Evolutionary conservation across 2,888 invertebrate genomes (phyloP).

Genomic region (Campoletis raptor): DNA sequence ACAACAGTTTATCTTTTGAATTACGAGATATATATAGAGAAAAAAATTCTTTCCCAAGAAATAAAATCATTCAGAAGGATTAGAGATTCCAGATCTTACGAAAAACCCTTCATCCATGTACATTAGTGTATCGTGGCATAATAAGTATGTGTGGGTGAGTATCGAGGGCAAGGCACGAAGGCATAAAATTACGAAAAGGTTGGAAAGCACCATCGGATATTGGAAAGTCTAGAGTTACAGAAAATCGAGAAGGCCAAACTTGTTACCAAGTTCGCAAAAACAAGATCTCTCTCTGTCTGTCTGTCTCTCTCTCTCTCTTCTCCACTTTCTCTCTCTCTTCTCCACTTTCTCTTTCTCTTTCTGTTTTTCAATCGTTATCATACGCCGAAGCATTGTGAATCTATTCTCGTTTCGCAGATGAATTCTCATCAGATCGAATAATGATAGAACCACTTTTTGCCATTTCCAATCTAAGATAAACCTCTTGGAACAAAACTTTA

Average conservation of each 20-base stretch:
- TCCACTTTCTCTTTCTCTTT: neutral
- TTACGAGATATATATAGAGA: neutral
- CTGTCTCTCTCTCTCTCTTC: neutral
- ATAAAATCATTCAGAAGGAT: neutral
- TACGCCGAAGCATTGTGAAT: slow-evolving; percentile 78
- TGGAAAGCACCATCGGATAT: slow-evolving; percentile 76
- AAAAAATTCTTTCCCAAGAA: neutral
- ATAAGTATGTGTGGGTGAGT: neutral
- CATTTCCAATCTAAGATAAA: slow-evolving; percentile 34
- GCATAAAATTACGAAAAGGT: slow-evolving; percentile 39
- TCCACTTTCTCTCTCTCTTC: neutral
- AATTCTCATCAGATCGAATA: slow-evolving; percentile 62
- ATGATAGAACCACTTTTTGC: slow-evolving; percentile 26
- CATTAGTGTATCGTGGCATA: neutral
- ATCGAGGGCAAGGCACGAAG: slow-evolving; percentile 19
- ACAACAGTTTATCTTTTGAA: neutral
- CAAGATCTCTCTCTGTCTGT: slow-evolving; percentile 63
- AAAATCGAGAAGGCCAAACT: slow-evolving; percentile 71
- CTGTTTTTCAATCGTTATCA: slow-evolving; percentile 36
- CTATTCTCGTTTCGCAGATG: slow-evolving; percentile 74
- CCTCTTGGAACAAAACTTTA: neutral
- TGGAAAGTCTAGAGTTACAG: slow-evolving; percentile 80
- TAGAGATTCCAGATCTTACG: neutral
- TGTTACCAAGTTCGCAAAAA: slow-evolving; percentile 76
- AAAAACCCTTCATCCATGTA: slow-evolving; percentile 7